Evolutionary conservation across 1,140 invertebrate genomes (phyloP), one percentile per base, ranked within the genome.

Genomic region (Thaumatotibia leucotreta): DNA sequence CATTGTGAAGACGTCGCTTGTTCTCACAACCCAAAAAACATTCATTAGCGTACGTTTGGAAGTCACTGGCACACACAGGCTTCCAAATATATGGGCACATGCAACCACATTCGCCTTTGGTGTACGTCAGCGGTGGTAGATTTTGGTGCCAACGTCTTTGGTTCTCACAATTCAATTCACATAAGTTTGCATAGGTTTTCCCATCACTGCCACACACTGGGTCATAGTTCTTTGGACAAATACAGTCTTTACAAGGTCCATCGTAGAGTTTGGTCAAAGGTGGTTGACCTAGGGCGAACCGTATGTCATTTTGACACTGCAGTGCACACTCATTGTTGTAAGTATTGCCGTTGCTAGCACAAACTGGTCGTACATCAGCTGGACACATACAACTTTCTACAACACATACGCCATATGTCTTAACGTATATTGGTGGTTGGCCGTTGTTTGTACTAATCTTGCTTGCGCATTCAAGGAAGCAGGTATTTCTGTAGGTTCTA

Each of bases 1-100:
- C 49, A 1, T 49, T 23, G 20, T n/a, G 29, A 4, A 22, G 35
- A 6, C 69, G 49, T 14, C 39, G 54, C 50, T 17, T 29, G 32
- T 73, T 73, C 61, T 70, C 66, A 35, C 72, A 73, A 11, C 27
- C 66, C 11, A 73, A 24, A 9, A 20, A 9, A 33, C 72, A 73
- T 10, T 2, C 1, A 61, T 68, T 73, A 10, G 20, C 29, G 31
- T 69, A 74, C 11, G 67, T 69, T 4, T 64, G 49, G 6, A 65
- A 45, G 49, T 72, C 62, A 17, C 24, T 58, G 8, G 63, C 64
- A 24, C 61, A 31, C 39, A 45, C 33, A 61, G 33, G 50, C 14
- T 39, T 32, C 29, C 5, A 27, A 14, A 33, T 10, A 8, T 23
- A 45, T 49, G 4, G 45, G 58, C 20, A 50, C 11, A 58, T 14